Percentiles rank a stretch among this genome's conserved stretches.
phyloP scores from a whole-genome alignment of 1,140 invertebrate genomes.

The Drosophila aff. region DNA sequence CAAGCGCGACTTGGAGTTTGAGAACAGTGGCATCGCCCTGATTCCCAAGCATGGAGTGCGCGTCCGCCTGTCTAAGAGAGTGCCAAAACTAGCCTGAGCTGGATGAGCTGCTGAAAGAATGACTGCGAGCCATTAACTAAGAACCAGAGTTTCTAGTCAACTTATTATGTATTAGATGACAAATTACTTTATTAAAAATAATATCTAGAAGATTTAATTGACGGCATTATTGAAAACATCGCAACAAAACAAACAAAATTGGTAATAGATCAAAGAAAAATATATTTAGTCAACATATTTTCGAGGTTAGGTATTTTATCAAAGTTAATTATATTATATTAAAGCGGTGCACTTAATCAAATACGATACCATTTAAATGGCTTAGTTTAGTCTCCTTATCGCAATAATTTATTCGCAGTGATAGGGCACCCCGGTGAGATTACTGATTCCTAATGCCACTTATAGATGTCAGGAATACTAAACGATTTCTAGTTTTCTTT shows the following conservation, averaged over 20 bases:
- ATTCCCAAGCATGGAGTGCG: slow-evolving; percentile 65
- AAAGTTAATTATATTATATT: neutral
- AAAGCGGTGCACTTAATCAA: neutral
- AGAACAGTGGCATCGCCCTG: slow-evolving; percentile 55
- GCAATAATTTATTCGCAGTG: neutral
- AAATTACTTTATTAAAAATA: neutral
- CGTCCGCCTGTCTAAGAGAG: slow-evolving; percentile 62
- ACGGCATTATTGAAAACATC: too few species aligned
- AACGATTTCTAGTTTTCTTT: neutral
- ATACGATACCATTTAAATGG: slow-evolving; percentile 12
- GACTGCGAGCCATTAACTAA: neutral
- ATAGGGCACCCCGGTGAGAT: neutral
- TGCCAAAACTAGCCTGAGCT: slow-evolving; percentile 5
- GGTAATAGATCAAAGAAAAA: neutral
- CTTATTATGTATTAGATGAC: neutral
- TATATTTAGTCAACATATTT: neutral
- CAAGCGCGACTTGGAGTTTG: slow-evolving; percentile 49
- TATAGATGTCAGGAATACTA: neutral
- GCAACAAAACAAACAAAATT: neutral
- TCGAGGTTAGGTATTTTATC: neutral
- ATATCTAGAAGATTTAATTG: neutral
- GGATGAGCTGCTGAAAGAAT: neutral
- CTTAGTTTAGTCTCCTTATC: slow-evolving; percentile 24
- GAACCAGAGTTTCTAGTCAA: neutral
- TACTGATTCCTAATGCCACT: slow-evolving; percentile 3